Evolutionary conservation across 2,113 vertebrate species (phyloP).

Genomic region (Dinomys branickii): DNA sequence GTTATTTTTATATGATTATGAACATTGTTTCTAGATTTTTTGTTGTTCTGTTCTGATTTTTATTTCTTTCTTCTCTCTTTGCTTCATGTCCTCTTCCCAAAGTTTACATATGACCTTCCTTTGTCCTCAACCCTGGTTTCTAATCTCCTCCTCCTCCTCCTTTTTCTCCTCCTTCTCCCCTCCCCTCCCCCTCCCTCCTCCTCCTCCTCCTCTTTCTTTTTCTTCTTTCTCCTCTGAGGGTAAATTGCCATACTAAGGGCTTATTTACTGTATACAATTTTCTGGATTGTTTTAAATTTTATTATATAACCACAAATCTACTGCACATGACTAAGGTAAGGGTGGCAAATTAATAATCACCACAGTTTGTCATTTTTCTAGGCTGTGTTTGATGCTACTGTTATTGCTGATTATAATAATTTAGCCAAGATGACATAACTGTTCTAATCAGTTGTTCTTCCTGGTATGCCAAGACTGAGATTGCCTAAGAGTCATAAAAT

Average conservation of each 20-base stretch:
- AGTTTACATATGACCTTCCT: too few species aligned
- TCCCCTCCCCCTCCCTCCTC: not conserved
- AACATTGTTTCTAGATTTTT: too few species aligned
- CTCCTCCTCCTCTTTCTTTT: not conserved
- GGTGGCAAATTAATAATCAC: not conserved
- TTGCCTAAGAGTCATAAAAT: not conserved
- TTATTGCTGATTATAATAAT: not conserved
- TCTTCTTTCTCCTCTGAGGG: not conserved
- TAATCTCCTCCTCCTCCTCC: not conserved
- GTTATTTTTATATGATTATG: too few species aligned
- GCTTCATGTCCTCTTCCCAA: too few species aligned
- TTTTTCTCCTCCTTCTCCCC: not conserved
- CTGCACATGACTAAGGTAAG: not conserved
- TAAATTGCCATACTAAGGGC: too few species aligned
- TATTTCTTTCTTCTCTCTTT: too few species aligned
- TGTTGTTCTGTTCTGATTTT: too few species aligned
- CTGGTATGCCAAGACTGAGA: not conserved
- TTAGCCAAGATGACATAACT: not conserved
- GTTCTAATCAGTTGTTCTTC: not conserved
- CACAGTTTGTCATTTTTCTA: not conserved
- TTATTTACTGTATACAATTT: not conserved
- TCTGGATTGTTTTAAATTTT: not conserved
- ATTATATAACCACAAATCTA: not conserved
- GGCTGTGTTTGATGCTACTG: not conserved
- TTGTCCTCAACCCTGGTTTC: not conserved